Conservation (phyloP, 2,113 vertebrate species). For the Corythaeola cristata region DNA sequence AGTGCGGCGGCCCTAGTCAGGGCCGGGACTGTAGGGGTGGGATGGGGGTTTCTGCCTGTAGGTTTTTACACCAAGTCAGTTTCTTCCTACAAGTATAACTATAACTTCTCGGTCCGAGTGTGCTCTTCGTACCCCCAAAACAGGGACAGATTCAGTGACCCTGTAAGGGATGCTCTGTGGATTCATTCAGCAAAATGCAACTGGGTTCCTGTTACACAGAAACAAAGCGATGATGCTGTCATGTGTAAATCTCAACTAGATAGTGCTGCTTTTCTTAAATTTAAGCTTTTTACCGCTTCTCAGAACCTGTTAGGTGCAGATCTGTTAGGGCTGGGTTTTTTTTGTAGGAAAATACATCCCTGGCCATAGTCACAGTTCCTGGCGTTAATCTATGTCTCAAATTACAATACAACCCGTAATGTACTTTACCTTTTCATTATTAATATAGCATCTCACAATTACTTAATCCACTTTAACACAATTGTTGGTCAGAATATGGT, state of each 20-base stretch:
- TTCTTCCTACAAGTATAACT: not conserved
- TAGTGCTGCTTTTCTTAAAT: not conserved
- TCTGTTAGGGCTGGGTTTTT: not conserved
- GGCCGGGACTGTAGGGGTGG: fast-evolving
- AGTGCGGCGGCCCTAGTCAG: fast-evolving
- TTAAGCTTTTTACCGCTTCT: not conserved
- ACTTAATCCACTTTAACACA: not conserved
- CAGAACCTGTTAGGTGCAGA: not conserved
- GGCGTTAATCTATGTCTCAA: not conserved
- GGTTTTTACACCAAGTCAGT: fast-evolving
- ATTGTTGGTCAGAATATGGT: not conserved
- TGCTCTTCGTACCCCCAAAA: not conserved
- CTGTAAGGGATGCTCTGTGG: not conserved
- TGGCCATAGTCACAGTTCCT: not conserved
- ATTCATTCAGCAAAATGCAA: not conserved
- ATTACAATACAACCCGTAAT: not conserved
- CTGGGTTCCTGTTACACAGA: not conserved
- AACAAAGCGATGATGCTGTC: not conserved
- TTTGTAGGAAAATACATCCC: not conserved
- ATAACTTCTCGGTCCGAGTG: fast-evolving
- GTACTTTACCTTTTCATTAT: not conserved
- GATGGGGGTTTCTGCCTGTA: fast-evolving
- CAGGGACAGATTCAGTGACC: too few species aligned
- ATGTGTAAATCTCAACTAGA: not conserved
- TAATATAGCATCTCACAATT: not conserved